phyloP scores from a whole-genome alignment of 37 sponge, comb jelly and placozoan genomes.

The Oscarella lobularis region DNA sequence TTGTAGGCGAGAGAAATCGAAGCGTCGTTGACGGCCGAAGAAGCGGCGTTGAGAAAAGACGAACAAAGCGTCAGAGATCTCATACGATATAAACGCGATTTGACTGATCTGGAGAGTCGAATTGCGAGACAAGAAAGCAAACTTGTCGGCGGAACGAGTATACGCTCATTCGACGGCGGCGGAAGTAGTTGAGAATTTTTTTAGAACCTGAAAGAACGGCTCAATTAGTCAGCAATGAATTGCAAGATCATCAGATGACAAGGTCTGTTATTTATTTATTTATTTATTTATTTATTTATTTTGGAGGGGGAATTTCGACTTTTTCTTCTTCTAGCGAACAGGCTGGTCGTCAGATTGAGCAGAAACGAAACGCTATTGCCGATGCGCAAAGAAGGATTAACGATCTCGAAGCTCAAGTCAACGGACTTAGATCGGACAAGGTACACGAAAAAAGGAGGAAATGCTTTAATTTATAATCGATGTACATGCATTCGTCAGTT shows the following conservation, averaged over 20 bases:
- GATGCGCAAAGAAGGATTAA: neutral
- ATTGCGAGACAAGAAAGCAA: neutral
- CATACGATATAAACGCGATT: neutral
- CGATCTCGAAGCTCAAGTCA: neutral
- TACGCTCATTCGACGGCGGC: neutral
- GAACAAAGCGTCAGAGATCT: neutral
- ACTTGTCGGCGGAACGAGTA: neutral
- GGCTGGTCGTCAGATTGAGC: neutral
- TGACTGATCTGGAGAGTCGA: neutral
- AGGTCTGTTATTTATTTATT: neutral
- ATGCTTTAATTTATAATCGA: no score
- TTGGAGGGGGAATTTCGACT: neutral
- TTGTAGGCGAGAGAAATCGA: neutral
- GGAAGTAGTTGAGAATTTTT: neutral
- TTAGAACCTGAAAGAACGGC: constrained; percentile 1
- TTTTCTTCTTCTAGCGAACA: neutral
- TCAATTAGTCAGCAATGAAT: neutral
- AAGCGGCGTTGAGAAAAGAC: neutral
- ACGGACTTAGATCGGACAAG: neutral
- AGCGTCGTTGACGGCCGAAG: neutral
- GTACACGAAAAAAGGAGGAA: neutral
- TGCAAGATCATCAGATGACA: neutral
- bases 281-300: neutral
- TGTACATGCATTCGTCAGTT: neutral
- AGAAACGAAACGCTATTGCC: neutral